A percentile compares a stretch with the other conserved stretches of the same genome.
These are phyloP conservation scores for Selene dorsalis DNA, from an alignment of 2,797 vertebrate genomes.

Conservation along the genomic window DNA sequence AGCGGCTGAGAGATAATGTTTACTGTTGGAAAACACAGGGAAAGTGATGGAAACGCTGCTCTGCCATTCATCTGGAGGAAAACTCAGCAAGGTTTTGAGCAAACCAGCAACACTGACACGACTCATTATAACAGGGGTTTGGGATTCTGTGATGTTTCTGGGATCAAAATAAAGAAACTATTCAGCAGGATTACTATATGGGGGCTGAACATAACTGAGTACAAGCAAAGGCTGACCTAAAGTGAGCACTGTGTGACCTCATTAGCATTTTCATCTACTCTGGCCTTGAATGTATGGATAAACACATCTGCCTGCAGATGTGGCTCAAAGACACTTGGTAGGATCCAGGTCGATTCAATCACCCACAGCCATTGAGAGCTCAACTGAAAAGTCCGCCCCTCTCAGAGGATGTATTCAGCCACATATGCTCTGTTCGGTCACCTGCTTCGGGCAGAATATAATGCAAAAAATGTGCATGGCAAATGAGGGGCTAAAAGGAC, in stretches of 20 bases:
- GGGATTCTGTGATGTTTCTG: neutral
- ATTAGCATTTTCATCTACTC: neutral
- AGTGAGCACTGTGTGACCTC: neutral
- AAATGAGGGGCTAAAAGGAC: neutral
- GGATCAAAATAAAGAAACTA: neutral
- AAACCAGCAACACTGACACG: neutral
- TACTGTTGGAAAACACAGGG: constrained; percentile 26
- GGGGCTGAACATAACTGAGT: too few species aligned
- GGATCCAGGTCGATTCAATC: neutral
- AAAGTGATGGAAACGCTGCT: constrained; percentile 9
- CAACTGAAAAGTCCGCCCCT: neutral
- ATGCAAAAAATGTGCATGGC: neutral
- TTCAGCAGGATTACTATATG: neutral
- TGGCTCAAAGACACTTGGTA: neutral
- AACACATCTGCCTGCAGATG: neutral
- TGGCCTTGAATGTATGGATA: neutral
- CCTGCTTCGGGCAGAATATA: neutral
- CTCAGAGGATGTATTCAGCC: neutral
- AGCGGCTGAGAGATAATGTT: constrained; percentile 43
- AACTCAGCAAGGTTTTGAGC: constrained; percentile 1
- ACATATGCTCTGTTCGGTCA: neutral
- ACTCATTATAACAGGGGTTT: neutral
- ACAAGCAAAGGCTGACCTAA: neutral
- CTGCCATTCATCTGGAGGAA: neutral
- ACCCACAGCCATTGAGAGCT: neutral